These are phyloP conservation scores for Gallinago jamesoni DNA, from an alignment of 2,113 vertebrate genomes.

Conservation along the genomic window DNA sequence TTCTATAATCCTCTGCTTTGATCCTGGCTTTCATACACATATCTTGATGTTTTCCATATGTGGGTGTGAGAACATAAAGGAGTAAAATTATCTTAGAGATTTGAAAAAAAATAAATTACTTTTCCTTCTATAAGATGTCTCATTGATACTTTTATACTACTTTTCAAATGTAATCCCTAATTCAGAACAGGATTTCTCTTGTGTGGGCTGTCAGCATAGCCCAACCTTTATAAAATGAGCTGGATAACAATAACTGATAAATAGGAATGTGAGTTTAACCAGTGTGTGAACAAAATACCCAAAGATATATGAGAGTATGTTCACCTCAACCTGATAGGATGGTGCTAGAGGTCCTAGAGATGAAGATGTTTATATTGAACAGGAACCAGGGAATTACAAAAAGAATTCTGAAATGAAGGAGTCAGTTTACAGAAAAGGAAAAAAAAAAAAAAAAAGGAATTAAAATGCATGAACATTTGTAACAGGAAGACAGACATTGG, in stretches of 20 bases:
- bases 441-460: not conserved
- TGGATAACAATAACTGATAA: not conserved
- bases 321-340: not conserved
- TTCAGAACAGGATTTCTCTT: not conserved
- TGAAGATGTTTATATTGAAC: not conserved
- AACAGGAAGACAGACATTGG: not conserved
- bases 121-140: not conserved
- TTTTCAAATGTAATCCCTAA: not conserved
- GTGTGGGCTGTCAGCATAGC: not conserved
- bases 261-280: not conserved
- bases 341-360: not conserved
- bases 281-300: not conserved
- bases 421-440: not conserved
- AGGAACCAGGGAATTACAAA: not conserved
- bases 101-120: not conserved
- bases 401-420: not conserved
- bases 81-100: not conserved
- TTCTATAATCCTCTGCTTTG: not conserved
- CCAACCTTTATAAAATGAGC: not conserved
- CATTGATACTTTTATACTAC: not conserved
- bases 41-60: not conserved
- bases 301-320: not conserved
- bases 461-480: not conserved
- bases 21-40: not conserved
- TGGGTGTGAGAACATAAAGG: not conserved